Conservation (phyloP, 2,888 invertebrate species). For the Anthophora plumipes region DNA sequence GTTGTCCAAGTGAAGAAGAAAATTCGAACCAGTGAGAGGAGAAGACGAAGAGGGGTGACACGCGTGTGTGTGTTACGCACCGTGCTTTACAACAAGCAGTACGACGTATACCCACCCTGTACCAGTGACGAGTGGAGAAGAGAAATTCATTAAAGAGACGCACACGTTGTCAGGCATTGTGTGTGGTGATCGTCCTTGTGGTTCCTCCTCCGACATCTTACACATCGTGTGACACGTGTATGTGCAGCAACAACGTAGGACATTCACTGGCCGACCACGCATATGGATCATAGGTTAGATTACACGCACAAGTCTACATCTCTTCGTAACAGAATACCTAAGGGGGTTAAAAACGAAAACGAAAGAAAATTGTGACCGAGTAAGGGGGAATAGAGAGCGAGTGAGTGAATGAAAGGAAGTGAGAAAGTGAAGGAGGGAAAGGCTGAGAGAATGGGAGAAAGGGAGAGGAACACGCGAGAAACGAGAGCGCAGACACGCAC, state of each 20-base stretch:
- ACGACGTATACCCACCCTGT: slow-evolving; percentile 23
- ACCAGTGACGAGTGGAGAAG: slow-evolving; percentile 42
- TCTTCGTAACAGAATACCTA: neutral
- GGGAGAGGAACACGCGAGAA: slow-evolving; percentile 63
- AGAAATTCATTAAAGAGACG: slow-evolving; percentile 31
- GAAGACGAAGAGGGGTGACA: slow-evolving; percentile 41
- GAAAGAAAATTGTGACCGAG: neutral
- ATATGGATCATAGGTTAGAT: slow-evolving; percentile 84
- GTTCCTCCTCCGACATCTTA: slow-evolving; percentile 33
- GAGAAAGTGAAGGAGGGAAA: slow-evolving; percentile 3
- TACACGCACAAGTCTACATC: too few species aligned
- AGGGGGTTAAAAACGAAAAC: neutral
- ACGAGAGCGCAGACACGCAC: slow-evolving; percentile 71
- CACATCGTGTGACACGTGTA: slow-evolving; percentile 49
- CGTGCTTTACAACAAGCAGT: slow-evolving; percentile 19
- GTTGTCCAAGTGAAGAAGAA: slow-evolving; percentile 33
- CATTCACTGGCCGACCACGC: slow-evolving; percentile 51
- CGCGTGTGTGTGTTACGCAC: slow-evolving; percentile 44
- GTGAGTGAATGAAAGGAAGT: slow-evolving; percentile 27
- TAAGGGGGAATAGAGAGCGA: neutral
- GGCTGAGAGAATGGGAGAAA: slow-evolving; percentile 50
- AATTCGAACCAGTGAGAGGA: slow-evolving; percentile 26
- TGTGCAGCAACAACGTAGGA: slow-evolving; percentile 42
- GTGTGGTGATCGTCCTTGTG: slow-evolving; percentile 43
- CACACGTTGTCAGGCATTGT: slow-evolving; percentile 21